phyloP scores from a whole-genome alignment of 2,113 vertebrate species.

The Plotosus lineatus region DNA sequence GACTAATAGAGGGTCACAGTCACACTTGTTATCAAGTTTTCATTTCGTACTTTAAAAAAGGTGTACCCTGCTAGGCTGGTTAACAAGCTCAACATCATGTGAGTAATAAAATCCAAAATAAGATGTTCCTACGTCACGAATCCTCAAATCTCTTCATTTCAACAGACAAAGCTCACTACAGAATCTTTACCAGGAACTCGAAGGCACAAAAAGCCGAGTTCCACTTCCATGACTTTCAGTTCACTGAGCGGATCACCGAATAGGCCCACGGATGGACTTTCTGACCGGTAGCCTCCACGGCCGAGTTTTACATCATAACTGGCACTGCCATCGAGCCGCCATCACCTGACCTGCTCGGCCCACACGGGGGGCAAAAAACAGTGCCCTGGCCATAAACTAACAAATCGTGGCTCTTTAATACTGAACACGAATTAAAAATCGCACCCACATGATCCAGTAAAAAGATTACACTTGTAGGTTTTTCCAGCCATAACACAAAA shows the following conservation, averaged over 20 bases:
- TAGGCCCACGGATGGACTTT: background rate
- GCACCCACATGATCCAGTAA: slow-evolving; percentile 16
- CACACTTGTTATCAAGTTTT: background rate
- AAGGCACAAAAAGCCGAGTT: background rate
- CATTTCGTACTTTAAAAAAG: background rate
- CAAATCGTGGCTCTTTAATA: slow-evolving; percentile 25
- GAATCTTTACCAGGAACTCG: background rate
- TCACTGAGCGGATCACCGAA: background rate
- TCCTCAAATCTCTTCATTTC: background rate
- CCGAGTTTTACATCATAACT: slow-evolving; percentile 3
- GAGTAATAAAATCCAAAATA: background rate
- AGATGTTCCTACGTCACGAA: background rate
- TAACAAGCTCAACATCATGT: background rate
- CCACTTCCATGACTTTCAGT: background rate
- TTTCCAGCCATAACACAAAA: no score
- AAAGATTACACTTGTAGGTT: no score
- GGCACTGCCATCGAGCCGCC: slow-evolving; percentile 2
- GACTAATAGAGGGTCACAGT: slow-evolving; percentile 1
- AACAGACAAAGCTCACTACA: background rate
- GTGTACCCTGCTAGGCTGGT: background rate
- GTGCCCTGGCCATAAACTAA: background rate
- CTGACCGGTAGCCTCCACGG: background rate
- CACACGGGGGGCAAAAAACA: slow-evolving; percentile 1
- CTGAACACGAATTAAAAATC: slow-evolving; percentile 1
- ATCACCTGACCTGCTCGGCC: slow-evolving; percentile 8